Conservation (phyloP, 1,140 invertebrate species). For the Drosophila ironensis region DNA sequence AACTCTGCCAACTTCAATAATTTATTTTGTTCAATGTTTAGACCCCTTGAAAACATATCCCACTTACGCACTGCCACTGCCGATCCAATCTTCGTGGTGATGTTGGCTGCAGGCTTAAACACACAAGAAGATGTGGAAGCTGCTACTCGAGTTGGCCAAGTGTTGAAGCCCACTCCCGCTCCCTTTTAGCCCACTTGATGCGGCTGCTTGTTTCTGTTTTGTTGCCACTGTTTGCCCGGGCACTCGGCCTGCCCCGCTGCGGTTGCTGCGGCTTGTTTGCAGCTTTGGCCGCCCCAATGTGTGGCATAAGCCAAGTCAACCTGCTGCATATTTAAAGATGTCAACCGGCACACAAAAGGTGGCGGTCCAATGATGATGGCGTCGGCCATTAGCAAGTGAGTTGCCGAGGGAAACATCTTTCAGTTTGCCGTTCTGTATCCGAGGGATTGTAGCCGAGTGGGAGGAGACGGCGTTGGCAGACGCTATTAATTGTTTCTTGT, state of each 20-base stretch:
- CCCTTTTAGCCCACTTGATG: constrained; percentile 10
- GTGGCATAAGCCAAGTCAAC: constrained; percentile 36
- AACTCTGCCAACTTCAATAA: too few species aligned
- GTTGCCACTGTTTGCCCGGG: constrained; percentile 40
- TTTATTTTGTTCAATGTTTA: too few species aligned
- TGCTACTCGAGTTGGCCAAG: constrained; percentile 57
- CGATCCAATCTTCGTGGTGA: not conserved
- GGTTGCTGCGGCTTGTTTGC: constrained; percentile 61
- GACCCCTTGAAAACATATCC: not conserved
- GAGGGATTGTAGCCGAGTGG: not conserved
- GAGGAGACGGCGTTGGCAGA: constrained; percentile 37
- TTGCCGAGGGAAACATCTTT: constrained; percentile 49
- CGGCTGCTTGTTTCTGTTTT: constrained; percentile 29
- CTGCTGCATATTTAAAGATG: constrained; percentile 74
- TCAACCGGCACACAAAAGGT: constrained; percentile 67
- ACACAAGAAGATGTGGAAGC: constrained; percentile 48
- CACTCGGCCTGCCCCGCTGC: constrained; percentile 65
- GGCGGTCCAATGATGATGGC: constrained; percentile 38
- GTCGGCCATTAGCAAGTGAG: constrained; percentile 57
- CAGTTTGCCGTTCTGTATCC: constrained; percentile 38
- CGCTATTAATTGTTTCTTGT: constrained; percentile 76
- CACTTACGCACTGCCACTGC: not conserved
- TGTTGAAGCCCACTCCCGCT: constrained; percentile 8
- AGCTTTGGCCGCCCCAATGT: constrained; percentile 8
- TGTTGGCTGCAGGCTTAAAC: constrained; percentile 11